These are phyloP conservation scores for Hybognathus amarus DNA, from an alignment of 2,797 vertebrate species.

Conservation along the genomic window DNA sequence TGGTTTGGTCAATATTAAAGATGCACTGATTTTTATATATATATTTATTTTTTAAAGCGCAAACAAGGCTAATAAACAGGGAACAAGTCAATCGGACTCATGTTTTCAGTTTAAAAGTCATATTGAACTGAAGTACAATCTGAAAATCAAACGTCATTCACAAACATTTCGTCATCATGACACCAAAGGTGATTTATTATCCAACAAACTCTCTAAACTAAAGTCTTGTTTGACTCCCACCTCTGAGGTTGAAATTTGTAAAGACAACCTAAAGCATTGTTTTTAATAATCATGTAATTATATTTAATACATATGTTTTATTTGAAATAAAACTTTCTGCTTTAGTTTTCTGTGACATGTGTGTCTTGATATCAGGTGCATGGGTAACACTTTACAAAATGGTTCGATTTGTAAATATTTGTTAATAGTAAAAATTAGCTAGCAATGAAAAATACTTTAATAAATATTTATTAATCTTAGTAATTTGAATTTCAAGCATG, in stretches of 20 bases:
- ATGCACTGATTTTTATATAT: not conserved
- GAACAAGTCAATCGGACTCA: too few relatives aligned
- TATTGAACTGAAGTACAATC: not conserved
- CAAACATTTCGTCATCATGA: not conserved
- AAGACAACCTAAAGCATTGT: not conserved
- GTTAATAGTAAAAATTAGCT: not conserved
- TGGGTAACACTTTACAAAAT: not conserved
- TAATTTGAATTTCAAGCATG: not conserved
- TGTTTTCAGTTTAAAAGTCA: not conserved
- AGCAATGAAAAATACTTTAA: not conserved
- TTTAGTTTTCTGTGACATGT: not conserved
- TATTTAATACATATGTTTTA: not conserved
- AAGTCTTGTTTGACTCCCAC: conserved; percentile 12
- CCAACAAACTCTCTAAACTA: not conserved
- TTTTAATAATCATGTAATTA: not conserved
- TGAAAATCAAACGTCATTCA: not conserved
- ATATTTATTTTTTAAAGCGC: not conserved
- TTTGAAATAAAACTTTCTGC: not conserved
- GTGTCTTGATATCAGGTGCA: not conserved
- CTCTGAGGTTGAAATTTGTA: not conserved
- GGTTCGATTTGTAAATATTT: not conserved
- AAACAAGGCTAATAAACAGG: not conserved
- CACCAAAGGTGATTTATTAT: not conserved
- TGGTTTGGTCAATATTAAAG: not conserved
- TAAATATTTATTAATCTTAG: not conserved